Evolutionary conservation across 2,888 invertebrate genomes (phyloP).

Genomic region (Hyles lineata): DNA sequence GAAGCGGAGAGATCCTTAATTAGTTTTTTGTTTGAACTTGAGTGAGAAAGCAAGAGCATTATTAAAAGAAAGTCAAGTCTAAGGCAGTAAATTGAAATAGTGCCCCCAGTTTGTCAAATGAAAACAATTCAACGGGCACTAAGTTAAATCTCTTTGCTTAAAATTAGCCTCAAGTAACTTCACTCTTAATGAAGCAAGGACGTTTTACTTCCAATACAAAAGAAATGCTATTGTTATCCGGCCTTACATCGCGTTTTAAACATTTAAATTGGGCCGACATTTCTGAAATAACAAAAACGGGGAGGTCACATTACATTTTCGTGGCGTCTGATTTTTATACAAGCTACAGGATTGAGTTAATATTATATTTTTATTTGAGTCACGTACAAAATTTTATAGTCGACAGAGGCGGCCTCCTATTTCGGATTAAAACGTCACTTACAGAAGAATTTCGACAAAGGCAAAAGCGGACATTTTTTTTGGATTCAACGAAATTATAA

Average conservation of each 20-base stretch:
- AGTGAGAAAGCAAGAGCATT: slow-evolving; percentile 50
- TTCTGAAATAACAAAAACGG: slow-evolving; percentile 21
- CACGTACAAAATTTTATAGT: slow-evolving; percentile 72
- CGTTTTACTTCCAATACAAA: background rate
- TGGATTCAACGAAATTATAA: slow-evolving; percentile 14
- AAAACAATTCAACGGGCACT: slow-evolving; percentile 44
- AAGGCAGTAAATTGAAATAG: slow-evolving; percentile 55
- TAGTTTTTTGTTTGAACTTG: slow-evolving; percentile 69
- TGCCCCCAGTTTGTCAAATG: slow-evolving; percentile 49
- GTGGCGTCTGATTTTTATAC: slow-evolving; percentile 35
- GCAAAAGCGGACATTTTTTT: slow-evolving; percentile 27
- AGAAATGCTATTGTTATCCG: background rate
- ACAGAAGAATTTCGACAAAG: slow-evolving; percentile 69
- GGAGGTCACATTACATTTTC: slow-evolving; percentile 32
- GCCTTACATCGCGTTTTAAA: slow-evolving; percentile 10
- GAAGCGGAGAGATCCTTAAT: slow-evolving; percentile 64
- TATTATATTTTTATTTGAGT: slow-evolving; percentile 65
- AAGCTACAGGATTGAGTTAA: slow-evolving; percentile 41
- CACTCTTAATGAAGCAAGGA: slow-evolving; percentile 7
- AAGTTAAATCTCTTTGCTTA: slow-evolving; percentile 27
- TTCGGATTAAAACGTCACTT: slow-evolving; percentile 76
- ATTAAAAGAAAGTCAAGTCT: slow-evolving; percentile 49
- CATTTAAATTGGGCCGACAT: slow-evolving; percentile 17
- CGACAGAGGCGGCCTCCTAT: slow-evolving; percentile 58
- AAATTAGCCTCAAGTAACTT: slow-evolving; percentile 36